Percentiles rank a stretch among this genome's conserved stretches.
Evolutionary conservation across 2,113 vertebrate genomes (phyloP).

Genomic region (Tympanuchus pallidicinctus): DNA sequence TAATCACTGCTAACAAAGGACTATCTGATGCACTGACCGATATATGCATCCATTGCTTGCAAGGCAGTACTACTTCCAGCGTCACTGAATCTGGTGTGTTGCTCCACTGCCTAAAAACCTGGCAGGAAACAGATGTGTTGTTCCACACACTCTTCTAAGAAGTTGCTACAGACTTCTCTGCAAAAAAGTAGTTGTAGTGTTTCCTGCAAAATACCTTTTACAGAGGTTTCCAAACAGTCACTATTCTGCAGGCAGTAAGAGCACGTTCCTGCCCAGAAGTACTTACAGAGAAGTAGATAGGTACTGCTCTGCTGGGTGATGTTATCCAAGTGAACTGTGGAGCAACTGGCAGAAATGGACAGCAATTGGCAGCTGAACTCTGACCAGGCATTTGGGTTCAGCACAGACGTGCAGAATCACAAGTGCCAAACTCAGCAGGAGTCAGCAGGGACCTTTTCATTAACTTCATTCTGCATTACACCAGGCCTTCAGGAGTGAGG

Average conservation of each 20-base stretch:
- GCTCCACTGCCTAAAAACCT: not conserved
- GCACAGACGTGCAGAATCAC: not conserved
- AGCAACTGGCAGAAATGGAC: not conserved
- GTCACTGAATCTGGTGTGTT: not conserved
- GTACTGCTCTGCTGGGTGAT: not conserved
- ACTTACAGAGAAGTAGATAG: not conserved
- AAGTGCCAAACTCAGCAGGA: not conserved
- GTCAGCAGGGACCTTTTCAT: not conserved
- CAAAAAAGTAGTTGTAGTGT: not conserved
- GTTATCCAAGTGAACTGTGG: not conserved
- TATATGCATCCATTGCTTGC: fast-evolving
- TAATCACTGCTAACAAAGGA: not conserved
- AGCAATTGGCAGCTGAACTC: not conserved
- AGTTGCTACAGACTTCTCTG: not conserved
- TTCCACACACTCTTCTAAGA: not conserved
- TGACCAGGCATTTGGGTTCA: not conserved
- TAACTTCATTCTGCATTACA: not conserved
- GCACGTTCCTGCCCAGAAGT: not conserved
- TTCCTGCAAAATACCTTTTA: not conserved
- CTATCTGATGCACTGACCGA: not conserved
- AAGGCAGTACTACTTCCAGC: not conserved
- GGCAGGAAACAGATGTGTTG: fast-evolving
- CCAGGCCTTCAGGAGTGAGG: not conserved
- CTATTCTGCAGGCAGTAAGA: not conserved
- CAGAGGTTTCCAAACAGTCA: not conserved